Evolutionary conservation across 2,113 vertebrate species (phyloP).

Genomic region (Meles meles): DNA sequence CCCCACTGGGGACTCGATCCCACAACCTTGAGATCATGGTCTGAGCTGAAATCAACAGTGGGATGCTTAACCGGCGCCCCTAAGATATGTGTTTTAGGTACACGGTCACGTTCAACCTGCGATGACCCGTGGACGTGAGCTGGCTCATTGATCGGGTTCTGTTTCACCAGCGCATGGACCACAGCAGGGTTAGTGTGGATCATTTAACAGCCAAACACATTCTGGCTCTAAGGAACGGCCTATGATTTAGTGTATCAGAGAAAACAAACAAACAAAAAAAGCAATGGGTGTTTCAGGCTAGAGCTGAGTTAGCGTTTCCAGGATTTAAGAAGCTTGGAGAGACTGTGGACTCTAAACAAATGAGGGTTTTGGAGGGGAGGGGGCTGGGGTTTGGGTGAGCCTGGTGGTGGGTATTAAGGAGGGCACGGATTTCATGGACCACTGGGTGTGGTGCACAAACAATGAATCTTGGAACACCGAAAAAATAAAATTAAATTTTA

Average conservation of each 20-base stretch:
- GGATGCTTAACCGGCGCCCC: background rate
- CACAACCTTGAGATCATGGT: background rate
- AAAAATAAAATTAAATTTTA: too few relatives aligned
- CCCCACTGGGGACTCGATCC: background rate
- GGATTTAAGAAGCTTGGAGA: background rate
- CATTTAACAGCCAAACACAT: background rate
- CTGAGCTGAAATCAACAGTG: background rate
- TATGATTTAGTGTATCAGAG: background rate
- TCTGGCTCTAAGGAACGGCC: background rate
- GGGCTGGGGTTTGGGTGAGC: too few relatives aligned
- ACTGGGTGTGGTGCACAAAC: too few relatives aligned
- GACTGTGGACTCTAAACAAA: too few relatives aligned
- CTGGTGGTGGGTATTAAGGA: too few relatives aligned
- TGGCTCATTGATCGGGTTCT: background rate
- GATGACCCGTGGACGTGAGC: background rate
- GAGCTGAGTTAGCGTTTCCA: background rate
- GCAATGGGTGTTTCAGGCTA: background rate
- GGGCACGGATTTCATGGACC: too few relatives aligned
- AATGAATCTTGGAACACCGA: too few relatives aligned
- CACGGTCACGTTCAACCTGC: fast-evolving
- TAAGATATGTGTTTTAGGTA: background rate
- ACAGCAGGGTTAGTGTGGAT: background rate
- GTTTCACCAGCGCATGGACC: too few relatives aligned
- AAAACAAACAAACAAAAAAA: too few relatives aligned
- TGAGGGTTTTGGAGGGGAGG: too few relatives aligned